These are phyloP conservation scores for Halesus radiatus DNA, from an alignment of 1,140 invertebrate species.

Conservation along the genomic window DNA sequence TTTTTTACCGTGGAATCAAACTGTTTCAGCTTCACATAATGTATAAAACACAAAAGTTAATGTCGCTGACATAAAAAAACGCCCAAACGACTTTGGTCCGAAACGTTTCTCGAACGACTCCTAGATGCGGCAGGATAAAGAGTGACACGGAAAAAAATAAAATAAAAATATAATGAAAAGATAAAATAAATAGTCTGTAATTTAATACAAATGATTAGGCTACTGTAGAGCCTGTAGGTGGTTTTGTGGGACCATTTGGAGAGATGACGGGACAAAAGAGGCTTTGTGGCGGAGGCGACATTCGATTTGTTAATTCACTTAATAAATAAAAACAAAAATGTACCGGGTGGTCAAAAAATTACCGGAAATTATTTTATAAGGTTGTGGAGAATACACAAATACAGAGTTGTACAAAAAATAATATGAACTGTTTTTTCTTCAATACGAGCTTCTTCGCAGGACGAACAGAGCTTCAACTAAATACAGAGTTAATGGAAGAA, in stretches of 20 bases:
- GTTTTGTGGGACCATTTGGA: constrained; percentile 41
- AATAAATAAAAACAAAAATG: constrained; percentile 35
- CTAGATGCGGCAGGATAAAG: not conserved
- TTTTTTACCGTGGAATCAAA: too few relatives aligned
- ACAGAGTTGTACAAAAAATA: too few relatives aligned
- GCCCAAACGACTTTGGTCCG: not conserved
- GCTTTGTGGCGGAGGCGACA: constrained; percentile 53
- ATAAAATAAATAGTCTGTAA: constrained; percentile 40
- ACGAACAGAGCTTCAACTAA: too few relatives aligned
- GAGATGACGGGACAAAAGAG: constrained; percentile 53
- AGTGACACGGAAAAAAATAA: constrained; percentile 20
- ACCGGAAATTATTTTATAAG: too few relatives aligned
- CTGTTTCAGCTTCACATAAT: too few relatives aligned
- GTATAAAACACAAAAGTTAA: too few relatives aligned
- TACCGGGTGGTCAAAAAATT: not conserved
- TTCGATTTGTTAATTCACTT: constrained; percentile 52
- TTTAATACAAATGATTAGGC: constrained; percentile 57
- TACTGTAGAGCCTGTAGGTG: constrained; percentile 37
- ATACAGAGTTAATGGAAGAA: too few relatives aligned
- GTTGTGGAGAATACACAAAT: too few relatives aligned
- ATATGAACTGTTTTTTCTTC: too few relatives aligned
- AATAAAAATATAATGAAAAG: constrained; percentile 1
- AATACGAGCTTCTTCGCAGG: too few relatives aligned
- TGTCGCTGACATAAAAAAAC: too few relatives aligned
- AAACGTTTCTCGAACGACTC: not conserved